These are phyloP conservation scores for Amiota minor DNA, from an alignment of 2,888 invertebrate genomes.

Conservation along the genomic window DNA sequence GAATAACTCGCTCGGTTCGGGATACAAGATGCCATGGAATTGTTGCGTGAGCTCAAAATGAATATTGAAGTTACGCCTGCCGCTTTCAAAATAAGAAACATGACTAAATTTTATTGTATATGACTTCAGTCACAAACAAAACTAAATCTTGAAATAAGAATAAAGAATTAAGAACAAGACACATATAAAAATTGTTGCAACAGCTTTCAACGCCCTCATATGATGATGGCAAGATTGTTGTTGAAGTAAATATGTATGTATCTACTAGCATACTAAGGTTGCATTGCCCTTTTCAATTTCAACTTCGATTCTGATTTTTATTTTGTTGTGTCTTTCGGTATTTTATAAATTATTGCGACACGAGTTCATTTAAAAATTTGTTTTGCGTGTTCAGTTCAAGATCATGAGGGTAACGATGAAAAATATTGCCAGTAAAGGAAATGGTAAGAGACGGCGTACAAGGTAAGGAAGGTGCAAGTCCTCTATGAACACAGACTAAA, in stretches of 20 bases:
- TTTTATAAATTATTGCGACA: constrained; percentile 61
- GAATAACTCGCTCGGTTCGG: not conserved
- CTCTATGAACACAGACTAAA: too few species aligned
- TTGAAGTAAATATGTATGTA: not conserved
- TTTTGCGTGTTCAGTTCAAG: not conserved
- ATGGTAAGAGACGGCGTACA: too few species aligned
- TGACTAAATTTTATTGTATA: too few species aligned
- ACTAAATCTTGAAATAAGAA: not conserved
- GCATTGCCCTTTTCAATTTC: constrained; percentile 35
- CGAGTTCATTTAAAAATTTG: constrained; percentile 49
- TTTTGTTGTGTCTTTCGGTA: constrained; percentile 23
- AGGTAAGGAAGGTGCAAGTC: too few species aligned
- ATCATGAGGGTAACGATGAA: too few species aligned
- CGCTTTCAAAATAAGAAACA: too few species aligned
- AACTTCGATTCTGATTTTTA: constrained; percentile 13
- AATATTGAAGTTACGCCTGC: too few species aligned
- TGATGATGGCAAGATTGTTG: not conserved
- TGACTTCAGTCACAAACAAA: not conserved
- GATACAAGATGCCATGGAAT: not conserved
- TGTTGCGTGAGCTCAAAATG: too few species aligned
- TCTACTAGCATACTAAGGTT: constrained; percentile 25
- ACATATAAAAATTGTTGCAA: not conserved
- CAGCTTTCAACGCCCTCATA: constrained; percentile 27
- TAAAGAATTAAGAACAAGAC: not conserved
- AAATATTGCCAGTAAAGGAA: too few species aligned